Percentiles rank a stretch among this genome's conserved stretches.
These are phyloP conservation scores for Druon quercuslanigerum DNA, from an alignment of 1,140 invertebrate genomes.

Conservation along the genomic window DNA sequence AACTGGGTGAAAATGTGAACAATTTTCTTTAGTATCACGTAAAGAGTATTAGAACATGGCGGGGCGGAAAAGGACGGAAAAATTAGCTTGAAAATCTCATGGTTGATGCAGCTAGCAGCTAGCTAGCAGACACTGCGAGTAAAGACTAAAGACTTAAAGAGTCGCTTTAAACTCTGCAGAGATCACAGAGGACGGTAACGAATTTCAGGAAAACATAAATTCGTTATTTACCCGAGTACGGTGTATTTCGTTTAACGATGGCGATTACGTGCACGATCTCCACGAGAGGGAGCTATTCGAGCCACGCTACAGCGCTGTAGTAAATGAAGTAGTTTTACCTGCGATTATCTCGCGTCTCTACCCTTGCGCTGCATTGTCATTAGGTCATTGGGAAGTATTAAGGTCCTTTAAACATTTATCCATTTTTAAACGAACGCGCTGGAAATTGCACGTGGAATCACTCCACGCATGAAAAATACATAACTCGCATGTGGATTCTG, in stretches of 20 bases:
- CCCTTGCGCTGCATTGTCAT: background rate
- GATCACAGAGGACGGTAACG: slow-evolving; percentile 39
- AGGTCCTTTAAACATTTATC: background rate
- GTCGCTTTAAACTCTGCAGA: background rate
- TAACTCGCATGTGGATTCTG: background rate
- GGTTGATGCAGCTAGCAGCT: too few relatives aligned
- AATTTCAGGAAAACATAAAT: slow-evolving; percentile 62
- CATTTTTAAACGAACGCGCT: background rate
- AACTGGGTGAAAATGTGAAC: too few relatives aligned
- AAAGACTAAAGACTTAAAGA: slow-evolving; percentile 1
- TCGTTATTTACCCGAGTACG: slow-evolving; percentile 57
- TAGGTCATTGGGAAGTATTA: background rate
- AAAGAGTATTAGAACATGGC: too few relatives aligned
- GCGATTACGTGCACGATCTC: slow-evolving; percentile 59
- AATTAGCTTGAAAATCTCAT: too few relatives aligned
- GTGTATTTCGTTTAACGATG: slow-evolving; percentile 56
- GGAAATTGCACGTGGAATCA: background rate
- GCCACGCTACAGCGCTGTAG: background rate
- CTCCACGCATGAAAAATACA: slow-evolving; percentile 3
- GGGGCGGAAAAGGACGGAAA: too few relatives aligned
- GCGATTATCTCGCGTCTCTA: background rate
- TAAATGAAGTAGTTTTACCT: slow-evolving; percentile 62
- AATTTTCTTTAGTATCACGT: too few relatives aligned
- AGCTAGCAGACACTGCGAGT: too few relatives aligned
- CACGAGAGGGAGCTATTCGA: slow-evolving; percentile 44